phyloP scores from a whole-genome alignment of 2,113 vertebrate genomes.

The Pantherophis guttatus region DNA sequence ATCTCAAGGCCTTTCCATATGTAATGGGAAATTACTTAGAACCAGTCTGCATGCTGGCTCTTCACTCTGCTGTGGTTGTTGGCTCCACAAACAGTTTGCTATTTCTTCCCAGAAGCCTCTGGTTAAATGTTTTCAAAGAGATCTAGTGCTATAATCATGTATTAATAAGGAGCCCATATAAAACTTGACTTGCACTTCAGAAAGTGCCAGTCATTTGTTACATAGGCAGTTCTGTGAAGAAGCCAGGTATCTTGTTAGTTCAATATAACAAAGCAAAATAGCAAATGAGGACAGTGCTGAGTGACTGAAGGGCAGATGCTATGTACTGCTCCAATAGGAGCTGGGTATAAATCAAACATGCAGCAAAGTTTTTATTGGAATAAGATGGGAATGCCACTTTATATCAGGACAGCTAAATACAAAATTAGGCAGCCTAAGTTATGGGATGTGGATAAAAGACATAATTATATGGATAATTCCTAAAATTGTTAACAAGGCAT shows the following conservation, averaged over 20 bases:
- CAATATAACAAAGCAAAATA: background rate
- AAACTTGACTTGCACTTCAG: background rate
- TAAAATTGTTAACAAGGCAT: background rate
- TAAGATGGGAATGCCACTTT: background rate
- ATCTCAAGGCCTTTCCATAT: background rate
- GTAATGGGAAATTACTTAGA: background rate
- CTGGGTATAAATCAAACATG: background rate
- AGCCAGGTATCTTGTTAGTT: background rate
- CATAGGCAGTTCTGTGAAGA: background rate
- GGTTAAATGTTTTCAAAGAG: background rate
- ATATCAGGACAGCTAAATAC: background rate
- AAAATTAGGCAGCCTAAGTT: background rate
- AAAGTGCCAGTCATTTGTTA: background rate
- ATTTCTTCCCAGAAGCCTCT: background rate
- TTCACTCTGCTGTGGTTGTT: background rate
- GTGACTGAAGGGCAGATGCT: background rate
- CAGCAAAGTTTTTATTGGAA: background rate
- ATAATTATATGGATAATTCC: background rate
- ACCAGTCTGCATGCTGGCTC: background rate
- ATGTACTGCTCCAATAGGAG: background rate
- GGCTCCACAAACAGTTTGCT: background rate
- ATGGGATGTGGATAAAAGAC: background rate
- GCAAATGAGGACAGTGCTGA: background rate
- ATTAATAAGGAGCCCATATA: background rate
- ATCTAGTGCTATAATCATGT: background rate